These are phyloP conservation scores for Dorcus parallelipipedus DNA, from an alignment of 2,888 invertebrate species.

Conservation along the genomic window DNA sequence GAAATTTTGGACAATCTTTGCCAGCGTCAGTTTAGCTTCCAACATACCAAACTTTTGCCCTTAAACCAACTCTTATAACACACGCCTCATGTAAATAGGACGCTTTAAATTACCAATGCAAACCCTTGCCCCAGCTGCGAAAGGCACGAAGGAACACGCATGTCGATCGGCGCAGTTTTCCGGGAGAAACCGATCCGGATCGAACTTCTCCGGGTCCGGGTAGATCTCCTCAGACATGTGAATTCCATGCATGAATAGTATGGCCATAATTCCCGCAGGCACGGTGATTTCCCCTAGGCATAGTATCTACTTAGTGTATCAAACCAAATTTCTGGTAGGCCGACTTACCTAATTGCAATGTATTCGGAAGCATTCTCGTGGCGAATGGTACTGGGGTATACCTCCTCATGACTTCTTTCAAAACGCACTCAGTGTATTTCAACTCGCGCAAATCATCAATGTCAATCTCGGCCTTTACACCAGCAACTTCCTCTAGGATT, in stretches of 20 bases:
- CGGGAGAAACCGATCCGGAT: slow-evolving; percentile 12
- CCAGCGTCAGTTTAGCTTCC: neutral
- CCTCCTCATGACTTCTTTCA: slow-evolving; percentile 23
- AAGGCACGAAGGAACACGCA: neutral
- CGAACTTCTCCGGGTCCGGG: slow-evolving; percentile 3
- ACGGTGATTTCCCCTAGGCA: neutral
- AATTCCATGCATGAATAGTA: neutral
- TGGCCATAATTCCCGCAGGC: neutral
- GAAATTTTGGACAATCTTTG: neutral
- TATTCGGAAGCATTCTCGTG: slow-evolving; percentile 9
- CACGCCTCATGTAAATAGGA: neutral
- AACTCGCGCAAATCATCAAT: slow-evolving; percentile 11
- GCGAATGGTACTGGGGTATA: slow-evolving; percentile 19
- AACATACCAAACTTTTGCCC: neutral
- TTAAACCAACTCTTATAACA: neutral
- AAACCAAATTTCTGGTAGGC: neutral
- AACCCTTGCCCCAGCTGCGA: slow-evolving; percentile 10
- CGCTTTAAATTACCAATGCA: slow-evolving; percentile 10
- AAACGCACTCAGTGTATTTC: slow-evolving; percentile 22
- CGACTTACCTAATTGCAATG: slow-evolving; percentile 9
- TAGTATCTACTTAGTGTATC: too few species aligned
- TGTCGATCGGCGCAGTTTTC: slow-evolving; percentile 3
- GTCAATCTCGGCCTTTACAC: slow-evolving; percentile 7
- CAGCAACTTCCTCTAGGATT: slow-evolving; percentile 23
- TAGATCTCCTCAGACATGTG: slow-evolving; percentile 4